phyloP scores from a whole-genome alignment of 2,113 vertebrate genomes.

The Podarcis cretensis region DNA sequence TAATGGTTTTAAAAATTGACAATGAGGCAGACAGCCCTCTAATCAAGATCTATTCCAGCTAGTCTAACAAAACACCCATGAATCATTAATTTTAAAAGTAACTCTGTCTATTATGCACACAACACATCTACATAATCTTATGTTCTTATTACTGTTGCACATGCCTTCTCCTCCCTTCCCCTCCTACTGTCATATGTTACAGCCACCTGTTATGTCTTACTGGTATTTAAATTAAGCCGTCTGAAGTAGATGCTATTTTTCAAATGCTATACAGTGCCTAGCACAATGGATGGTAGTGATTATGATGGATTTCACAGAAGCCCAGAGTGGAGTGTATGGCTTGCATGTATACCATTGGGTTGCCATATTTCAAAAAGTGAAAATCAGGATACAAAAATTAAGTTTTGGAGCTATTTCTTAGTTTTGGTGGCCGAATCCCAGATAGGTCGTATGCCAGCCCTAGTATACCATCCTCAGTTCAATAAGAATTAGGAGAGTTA shows the following conservation, averaged over 20 bases:
- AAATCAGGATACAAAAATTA: too few relatives aligned
- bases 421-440: too few relatives aligned
- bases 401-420: too few relatives aligned
- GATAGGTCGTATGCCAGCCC: too few relatives aligned
- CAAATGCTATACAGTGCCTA: conserved; percentile 12
- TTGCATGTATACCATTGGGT: background rate
- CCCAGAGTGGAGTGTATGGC: background rate
- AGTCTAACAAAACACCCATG: conserved; percentile 50
- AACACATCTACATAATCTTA: conserved; percentile 37
- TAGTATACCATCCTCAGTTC: background rate
- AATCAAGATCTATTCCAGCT: conserved; percentile 53
- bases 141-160: conserved; percentile 40
- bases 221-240: conserved; percentile 34
- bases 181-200: conserved; percentile 27
- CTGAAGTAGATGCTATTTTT: background rate
- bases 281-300: background rate
- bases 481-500: background rate
- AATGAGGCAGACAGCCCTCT: conserved; percentile 55
- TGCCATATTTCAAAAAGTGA: too few relatives aligned
- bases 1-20: conserved; percentile 50
- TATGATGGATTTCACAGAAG: background rate
- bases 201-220: conserved; percentile 37
- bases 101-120: conserved; percentile 48
- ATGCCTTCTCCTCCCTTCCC: fast-evolving
- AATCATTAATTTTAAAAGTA: conserved; percentile 48